These are phyloP conservation scores for Acestrorhynchus altus DNA, from an alignment of 2,797 vertebrate genomes.

Conservation along the genomic window DNA sequence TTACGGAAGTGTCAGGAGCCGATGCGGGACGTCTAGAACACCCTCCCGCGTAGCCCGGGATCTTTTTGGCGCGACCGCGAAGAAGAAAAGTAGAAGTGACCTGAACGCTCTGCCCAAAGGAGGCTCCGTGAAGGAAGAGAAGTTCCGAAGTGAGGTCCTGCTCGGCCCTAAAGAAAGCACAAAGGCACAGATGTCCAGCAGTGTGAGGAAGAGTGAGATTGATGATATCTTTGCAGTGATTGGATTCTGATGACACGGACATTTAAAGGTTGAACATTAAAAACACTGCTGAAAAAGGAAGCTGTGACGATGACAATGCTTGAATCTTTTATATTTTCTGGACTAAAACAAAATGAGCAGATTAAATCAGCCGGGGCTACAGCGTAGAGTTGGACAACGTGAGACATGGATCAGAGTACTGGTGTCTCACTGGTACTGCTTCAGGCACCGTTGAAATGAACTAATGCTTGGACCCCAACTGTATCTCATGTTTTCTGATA, in stretches of 20 bases:
- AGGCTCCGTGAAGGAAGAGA: not conserved
- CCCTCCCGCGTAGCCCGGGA: not conserved
- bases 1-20: slow-evolving; percentile 18
- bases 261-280: no score
- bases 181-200: not conserved
- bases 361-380: no score
- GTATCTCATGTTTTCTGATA: no score
- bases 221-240: slow-evolving; percentile 77
- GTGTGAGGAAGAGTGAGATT: slow-evolving; percentile 65
- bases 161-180: not conserved
- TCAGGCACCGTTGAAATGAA: no score
- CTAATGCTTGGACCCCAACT: no score
- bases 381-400: no score
- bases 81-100: slow-evolving; percentile 1
- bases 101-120: not conserved
- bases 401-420: no score
- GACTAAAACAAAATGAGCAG: no score
- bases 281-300: no score
- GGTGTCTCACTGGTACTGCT: no score
- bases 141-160: not conserved
- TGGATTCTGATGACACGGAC: slow-evolving; percentile 59
- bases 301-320: no score
- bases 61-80: slow-evolving; percentile 10
- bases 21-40: slow-evolving; percentile 26
- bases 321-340: no score